Evolutionary conservation across 2,113 vertebrate species (phyloP).

Genomic region (Holacanthus passer): DNA sequence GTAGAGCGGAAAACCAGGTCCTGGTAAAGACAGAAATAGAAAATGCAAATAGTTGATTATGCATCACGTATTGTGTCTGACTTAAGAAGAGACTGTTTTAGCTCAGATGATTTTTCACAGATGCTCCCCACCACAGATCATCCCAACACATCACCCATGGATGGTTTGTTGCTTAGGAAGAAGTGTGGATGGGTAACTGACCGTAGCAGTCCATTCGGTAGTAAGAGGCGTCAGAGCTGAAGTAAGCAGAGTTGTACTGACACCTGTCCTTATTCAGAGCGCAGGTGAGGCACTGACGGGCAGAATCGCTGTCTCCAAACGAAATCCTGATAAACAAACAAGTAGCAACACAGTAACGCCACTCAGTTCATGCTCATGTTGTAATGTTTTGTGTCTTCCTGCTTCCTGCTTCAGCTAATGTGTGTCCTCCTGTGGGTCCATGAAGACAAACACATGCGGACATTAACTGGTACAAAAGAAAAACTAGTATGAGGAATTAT

Average conservation of each 20-base stretch:
- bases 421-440: neutral
- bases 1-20: constrained; percentile 90
- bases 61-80: neutral
- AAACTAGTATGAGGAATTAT: neutral
- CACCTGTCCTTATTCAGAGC: constrained; percentile 86
- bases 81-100: neutral
- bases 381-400: neutral
- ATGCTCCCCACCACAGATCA: constrained; percentile 11
- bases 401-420: neutral
- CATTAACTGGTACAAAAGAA: neutral
- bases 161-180: constrained; percentile 54
- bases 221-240: constrained; percentile 89
- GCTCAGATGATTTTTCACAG: constrained; percentile 33
- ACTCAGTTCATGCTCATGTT: neutral
- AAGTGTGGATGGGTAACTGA: constrained; percentile 81
- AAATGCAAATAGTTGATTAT: constrained; percentile 8
- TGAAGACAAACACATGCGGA: neutral
- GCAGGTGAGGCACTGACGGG: constrained; percentile 90
- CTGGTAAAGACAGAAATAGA: constrained; percentile 81
- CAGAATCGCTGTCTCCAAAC: constrained; percentile 75
- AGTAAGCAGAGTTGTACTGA: constrained; percentile 92
- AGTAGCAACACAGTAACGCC: neutral
- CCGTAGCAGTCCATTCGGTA: constrained; percentile 93
- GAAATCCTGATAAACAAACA: constrained; percentile 82
- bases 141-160: neutral